Conservation (phyloP, 2,113 vertebrate species). For the Notothenia coriiceps region DNA sequence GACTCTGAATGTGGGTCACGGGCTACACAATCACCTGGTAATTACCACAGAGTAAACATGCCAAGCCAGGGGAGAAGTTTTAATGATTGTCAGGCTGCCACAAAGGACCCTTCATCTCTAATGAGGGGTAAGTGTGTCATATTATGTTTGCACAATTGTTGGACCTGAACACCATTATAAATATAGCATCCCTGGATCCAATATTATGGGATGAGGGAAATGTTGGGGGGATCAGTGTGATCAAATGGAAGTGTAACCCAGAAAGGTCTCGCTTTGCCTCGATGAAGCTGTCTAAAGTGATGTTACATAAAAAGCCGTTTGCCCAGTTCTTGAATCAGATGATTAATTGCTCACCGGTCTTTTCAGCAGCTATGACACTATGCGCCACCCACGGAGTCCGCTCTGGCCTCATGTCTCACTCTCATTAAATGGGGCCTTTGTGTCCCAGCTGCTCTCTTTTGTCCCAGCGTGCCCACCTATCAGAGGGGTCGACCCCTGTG, state of each 20-base stretch:
- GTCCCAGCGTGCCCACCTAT: conserved; percentile 77
- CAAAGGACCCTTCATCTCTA: conserved; percentile 86
- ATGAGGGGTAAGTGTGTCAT: conserved; percentile 87
- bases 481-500: conserved; percentile 74
- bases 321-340: conserved; percentile 74
- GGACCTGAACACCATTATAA: conserved; percentile 74
- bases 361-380: conserved; percentile 82
- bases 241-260: conserved; percentile 75
- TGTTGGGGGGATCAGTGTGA: conserved; percentile 56
- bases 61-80: conserved; percentile 80
- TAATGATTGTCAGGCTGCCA: conserved; percentile 85
- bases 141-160: conserved; percentile 79
- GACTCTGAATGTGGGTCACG: conserved; percentile 83
- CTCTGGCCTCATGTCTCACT: conserved; percentile 77
- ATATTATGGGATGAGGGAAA: conserved; percentile 74
- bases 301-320: conserved; percentile 82
- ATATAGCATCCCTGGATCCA: conserved; percentile 80
- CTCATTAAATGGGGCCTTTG: conserved; percentile 82
- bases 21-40: conserved; percentile 83
- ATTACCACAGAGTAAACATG: conserved; percentile 86
- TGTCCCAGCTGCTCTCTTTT: conserved; percentile 77
- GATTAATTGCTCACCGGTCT: conserved; percentile 76
- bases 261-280: conserved; percentile 64
- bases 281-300: conserved; percentile 66
- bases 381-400: conserved; percentile 81